Conservation (phyloP, 2,888 invertebrate genomes). For the Pilophorus perplexus region DNA sequence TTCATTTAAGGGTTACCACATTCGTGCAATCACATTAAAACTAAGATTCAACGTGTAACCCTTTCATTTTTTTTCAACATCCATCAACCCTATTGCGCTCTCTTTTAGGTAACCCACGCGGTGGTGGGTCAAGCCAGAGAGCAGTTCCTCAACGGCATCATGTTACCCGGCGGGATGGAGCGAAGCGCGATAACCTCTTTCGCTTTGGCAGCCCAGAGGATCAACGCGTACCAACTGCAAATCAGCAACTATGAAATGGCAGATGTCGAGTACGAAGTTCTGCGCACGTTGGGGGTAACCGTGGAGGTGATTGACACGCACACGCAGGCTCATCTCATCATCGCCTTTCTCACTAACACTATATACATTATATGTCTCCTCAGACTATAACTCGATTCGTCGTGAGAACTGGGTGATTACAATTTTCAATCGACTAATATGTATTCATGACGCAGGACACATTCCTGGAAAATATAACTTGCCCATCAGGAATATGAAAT, state of each 20-base stretch:
- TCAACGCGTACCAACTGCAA: background rate
- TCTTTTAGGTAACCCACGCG: too few relatives aligned
- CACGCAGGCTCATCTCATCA: background rate
- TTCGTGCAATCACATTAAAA: too few relatives aligned
- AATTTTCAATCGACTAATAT: too few relatives aligned
- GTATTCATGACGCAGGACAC: too few relatives aligned
- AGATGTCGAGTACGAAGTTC: background rate
- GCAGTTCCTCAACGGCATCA: background rate
- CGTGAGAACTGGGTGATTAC: too few relatives aligned
- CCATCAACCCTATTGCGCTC: too few relatives aligned
- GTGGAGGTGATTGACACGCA: background rate
- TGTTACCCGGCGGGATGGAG: background rate
- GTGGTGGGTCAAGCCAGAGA: background rate
- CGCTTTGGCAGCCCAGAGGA: background rate
- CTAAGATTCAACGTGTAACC: too few relatives aligned
- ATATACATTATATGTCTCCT: conserved; percentile 5
- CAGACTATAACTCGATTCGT: too few relatives aligned
- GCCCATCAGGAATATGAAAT: too few relatives aligned
- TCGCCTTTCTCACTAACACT: background rate
- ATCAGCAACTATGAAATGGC: background rate
- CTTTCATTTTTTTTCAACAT: too few relatives aligned
- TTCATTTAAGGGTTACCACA: too few relatives aligned
- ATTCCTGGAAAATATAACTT: background rate
- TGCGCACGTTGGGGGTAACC: background rate
- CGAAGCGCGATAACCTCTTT: background rate